A percentile compares a stretch with the other conserved stretches of the same genome.
phyloP scores from a whole-genome alignment of 2,888 invertebrate genomes.

The Myathropa florea region DNA sequence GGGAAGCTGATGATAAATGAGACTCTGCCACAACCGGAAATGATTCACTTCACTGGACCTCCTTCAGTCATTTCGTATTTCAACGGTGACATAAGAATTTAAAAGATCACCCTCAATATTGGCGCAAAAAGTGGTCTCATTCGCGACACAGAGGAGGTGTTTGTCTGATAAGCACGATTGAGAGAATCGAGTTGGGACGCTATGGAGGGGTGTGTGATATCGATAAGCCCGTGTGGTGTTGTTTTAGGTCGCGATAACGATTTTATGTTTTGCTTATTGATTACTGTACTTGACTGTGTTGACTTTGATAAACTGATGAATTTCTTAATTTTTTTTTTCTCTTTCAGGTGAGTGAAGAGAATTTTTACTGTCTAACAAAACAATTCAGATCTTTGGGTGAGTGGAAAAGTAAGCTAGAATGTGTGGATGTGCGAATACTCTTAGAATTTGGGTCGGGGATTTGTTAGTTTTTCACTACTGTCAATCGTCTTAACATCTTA shows the following conservation, averaged over 20 bases:
- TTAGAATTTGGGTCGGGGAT: too few relatives aligned
- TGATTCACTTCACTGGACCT: conserved; percentile 34
- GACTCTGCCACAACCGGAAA: conserved; percentile 23
- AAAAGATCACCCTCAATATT: not conserved
- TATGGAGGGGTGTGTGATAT: not conserved
- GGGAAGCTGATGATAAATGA: too few relatives aligned
- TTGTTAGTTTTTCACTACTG: too few relatives aligned
- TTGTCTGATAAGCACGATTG: conserved; percentile 50
- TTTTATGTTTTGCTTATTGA: conserved; percentile 29
- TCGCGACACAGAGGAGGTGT: conserved; percentile 12
- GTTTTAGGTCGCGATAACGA: conserved; percentile 15
- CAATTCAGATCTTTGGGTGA: conserved; percentile 13
- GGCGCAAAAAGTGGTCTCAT: not conserved
- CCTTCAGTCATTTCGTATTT: not conserved
- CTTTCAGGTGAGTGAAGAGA: conserved; percentile 60
- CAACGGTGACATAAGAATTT: not conserved
- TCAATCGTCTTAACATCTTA: too few relatives aligned
- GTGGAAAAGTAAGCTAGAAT: not conserved
- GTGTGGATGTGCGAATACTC: too few relatives aligned
- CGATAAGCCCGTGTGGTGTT: not conserved
- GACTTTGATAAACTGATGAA: conserved; percentile 13
- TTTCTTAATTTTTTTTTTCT: conserved; percentile 6
- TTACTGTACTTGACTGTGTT: not conserved
- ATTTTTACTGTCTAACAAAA: not conserved
- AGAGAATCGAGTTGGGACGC: not conserved